phyloP scores from a whole-genome alignment of 2,888 invertebrate genomes.

The Anorthoa munda region DNA sequence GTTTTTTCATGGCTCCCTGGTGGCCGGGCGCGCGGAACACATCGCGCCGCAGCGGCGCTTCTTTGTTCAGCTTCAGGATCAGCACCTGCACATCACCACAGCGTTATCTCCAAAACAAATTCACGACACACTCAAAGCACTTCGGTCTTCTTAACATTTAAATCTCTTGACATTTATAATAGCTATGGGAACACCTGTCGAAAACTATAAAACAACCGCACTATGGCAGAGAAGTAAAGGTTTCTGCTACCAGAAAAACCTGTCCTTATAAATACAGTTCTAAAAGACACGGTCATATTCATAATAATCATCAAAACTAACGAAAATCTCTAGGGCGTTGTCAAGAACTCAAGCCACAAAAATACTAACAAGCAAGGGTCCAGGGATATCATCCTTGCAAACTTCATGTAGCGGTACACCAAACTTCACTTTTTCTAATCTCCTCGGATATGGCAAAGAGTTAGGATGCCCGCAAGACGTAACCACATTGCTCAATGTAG shows the following conservation, averaged over 20 bases:
- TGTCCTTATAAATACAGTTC: slow-evolving; percentile 2
- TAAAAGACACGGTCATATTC: slow-evolving; percentile 34
- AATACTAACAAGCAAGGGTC: slow-evolving; percentile 95
- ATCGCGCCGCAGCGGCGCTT: slow-evolving; percentile 97
- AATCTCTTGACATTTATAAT: neutral
- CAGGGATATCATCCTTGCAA: slow-evolving; percentile 98
- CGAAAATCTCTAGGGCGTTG: slow-evolving; percentile 62
- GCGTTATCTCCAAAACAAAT: slow-evolving; percentile 40
- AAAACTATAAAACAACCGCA: slow-evolving; percentile 2
- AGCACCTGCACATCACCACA: slow-evolving; percentile 92
- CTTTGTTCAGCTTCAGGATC: slow-evolving; percentile 98
- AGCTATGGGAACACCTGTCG: neutral
- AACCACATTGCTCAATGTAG: slow-evolving; percentile 97
- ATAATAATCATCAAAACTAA: slow-evolving; percentile 39
- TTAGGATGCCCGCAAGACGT: slow-evolving; percentile 97
- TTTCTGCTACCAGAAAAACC: neutral
- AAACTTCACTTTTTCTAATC: slow-evolving; percentile 98
- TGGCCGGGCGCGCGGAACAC: slow-evolving; percentile 99
- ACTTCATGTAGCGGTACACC: slow-evolving; percentile 97
- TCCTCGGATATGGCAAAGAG: slow-evolving; percentile 94
- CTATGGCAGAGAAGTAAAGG: neutral
- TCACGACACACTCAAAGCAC: slow-evolving; percentile 43
- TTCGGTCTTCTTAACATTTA: slow-evolving; percentile 8
- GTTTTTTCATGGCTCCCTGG: slow-evolving; percentile 98
- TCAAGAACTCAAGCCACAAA: slow-evolving; percentile 48